These are phyloP conservation scores for Drosophila fungiperda DNA, from an alignment of 2,888 invertebrate species.

Conservation along the genomic window DNA sequence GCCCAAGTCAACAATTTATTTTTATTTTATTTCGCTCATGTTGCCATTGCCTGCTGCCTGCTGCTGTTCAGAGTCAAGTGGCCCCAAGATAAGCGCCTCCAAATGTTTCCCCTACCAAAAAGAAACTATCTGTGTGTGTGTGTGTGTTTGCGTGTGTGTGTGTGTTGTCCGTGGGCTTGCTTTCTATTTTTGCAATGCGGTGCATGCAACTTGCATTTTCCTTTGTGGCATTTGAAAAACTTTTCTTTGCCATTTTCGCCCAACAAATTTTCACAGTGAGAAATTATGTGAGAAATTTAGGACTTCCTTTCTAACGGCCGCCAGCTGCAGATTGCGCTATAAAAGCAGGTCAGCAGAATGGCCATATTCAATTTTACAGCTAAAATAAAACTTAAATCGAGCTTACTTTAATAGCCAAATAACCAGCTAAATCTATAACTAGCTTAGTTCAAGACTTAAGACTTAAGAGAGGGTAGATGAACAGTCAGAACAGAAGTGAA, in stretches of 20 bases:
- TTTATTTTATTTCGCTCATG: constrained; percentile 70
- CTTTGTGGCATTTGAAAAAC: constrained; percentile 49
- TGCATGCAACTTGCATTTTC: constrained; percentile 60
- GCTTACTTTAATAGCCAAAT: constrained; percentile 8
- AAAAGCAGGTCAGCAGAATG: constrained; percentile 40
- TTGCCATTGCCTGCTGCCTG: constrained; percentile 36
- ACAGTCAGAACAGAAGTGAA: background rate
- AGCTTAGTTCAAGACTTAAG: constrained; percentile 27
- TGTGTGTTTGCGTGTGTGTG: constrained; percentile 15
- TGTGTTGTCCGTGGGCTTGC: constrained; percentile 28
- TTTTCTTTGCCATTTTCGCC: constrained; percentile 40
- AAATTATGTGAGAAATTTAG: constrained; percentile 53
- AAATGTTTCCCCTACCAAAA: constrained; percentile 67
- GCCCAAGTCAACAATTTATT: constrained; percentile 64
- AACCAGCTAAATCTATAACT: constrained; percentile 14
- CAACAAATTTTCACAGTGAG: constrained; percentile 33
- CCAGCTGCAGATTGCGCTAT: constrained; percentile 22
- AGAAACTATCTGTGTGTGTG: constrained; percentile 18
- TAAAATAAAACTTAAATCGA: constrained; percentile 18
- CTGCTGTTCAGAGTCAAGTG: constrained; percentile 70
- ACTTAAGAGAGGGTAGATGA: background rate
- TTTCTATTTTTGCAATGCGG: constrained; percentile 53
- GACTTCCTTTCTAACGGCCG: constrained; percentile 28
- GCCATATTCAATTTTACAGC: constrained; percentile 10
- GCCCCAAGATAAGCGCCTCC: constrained; percentile 69